Evolutionary conservation across 2,113 vertebrate species (phyloP).

Genomic region (Microcebus griseorufus): DNA sequence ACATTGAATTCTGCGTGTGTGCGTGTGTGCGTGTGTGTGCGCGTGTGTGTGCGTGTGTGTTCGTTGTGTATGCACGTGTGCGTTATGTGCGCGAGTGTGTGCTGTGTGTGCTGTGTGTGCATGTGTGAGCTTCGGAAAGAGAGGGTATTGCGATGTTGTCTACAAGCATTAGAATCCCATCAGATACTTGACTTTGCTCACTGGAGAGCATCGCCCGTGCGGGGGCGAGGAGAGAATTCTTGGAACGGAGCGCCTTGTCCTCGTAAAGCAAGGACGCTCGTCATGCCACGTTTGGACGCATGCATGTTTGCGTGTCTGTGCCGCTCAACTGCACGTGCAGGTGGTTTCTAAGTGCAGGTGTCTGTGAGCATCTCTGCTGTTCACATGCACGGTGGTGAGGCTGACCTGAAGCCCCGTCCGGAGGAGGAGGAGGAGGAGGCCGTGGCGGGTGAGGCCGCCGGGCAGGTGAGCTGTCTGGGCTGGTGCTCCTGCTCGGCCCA

Average conservation of each 20-base stretch:
- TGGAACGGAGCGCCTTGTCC: fast-evolving
- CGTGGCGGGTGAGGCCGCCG: too few species aligned
- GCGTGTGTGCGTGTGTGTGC: too few species aligned
- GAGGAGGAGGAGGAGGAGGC: too few species aligned
- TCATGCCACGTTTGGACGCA: fast-evolving
- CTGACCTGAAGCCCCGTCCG: fast-evolving
- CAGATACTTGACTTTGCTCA: background rate
- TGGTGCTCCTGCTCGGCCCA: fast-evolving
- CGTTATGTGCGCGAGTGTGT: too few species aligned
- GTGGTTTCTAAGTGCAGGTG: too few species aligned
- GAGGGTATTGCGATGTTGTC: fast-evolving
- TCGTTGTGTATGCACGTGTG: too few species aligned
- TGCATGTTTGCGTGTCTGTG: fast-evolving
- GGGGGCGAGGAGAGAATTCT: fast-evolving
- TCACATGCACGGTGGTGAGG: fast-evolving
- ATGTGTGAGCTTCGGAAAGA: background rate
- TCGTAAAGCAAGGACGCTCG: fast-evolving
- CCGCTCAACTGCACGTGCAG: fast-evolving
- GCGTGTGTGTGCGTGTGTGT: too few species aligned
- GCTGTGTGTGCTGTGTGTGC: too few species aligned
- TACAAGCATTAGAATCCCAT: background rate
- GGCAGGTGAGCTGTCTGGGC: too few species aligned
- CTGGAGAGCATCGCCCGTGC: fast-evolving
- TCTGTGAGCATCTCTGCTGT: fast-evolving
- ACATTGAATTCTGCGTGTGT: too few species aligned